A percentile compares a stretch with the other conserved stretches of the same genome.
phyloP scores from a whole-genome alignment of 2,113 vertebrate species.

The Halcyon malimbica region DNA sequence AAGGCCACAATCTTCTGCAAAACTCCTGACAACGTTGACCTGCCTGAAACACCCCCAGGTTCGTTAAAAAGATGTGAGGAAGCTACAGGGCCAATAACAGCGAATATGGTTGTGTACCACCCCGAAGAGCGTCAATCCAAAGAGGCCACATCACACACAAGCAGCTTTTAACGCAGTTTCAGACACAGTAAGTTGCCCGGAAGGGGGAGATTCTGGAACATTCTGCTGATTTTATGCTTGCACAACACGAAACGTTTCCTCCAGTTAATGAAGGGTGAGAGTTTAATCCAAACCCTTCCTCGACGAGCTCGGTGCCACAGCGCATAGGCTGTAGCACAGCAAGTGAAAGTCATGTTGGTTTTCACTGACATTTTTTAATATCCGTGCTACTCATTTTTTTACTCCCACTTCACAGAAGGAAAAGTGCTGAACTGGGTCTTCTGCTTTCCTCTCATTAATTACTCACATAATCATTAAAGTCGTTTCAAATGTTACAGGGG shows the following conservation, averaged over 20 bases:
- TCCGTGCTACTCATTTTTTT: neutral
- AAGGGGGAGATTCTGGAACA: neutral
- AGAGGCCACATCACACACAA: neutral
- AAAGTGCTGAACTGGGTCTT: neutral
- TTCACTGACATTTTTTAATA: neutral
- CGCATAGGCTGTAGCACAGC: neutral
- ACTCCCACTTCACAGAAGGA: neutral
- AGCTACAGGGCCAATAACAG: rapidly evolving
- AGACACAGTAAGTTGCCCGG: neutral
- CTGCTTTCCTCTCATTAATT: neutral
- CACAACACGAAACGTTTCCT: neutral
- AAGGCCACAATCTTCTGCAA: neutral
- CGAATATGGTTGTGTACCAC: neutral
- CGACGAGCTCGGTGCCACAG: neutral
- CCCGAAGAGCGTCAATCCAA: no score
- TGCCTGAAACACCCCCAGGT: neutral
- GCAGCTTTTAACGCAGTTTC: neutral
- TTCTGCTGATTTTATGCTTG: neutral
- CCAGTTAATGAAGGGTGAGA: neutral
- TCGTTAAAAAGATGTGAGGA: neutral
- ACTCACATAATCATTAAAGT: neutral
- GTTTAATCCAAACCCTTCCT: neutral
- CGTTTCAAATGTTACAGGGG: rapidly evolving
- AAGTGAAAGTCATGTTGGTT: rapidly evolving
- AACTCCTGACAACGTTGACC: neutral